Conservation (phyloP, 64 coral and sea anemone species). For the Pachyseris speciosa region DNA sequence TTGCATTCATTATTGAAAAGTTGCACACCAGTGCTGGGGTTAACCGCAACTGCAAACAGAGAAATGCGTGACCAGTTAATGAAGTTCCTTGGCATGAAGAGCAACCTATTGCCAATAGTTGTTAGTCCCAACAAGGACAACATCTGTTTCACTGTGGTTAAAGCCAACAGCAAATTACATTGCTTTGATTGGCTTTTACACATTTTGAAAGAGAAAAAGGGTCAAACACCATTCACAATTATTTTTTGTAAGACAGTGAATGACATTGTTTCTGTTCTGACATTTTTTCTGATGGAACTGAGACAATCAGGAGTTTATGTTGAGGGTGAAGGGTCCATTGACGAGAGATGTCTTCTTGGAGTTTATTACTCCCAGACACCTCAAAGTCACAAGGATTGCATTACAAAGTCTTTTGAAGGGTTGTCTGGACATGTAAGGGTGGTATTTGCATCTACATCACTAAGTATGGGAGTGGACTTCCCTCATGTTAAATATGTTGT, state of each 20-base stretch:
- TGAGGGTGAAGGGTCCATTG: not conserved
- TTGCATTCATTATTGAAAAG: conserved; percentile 20
- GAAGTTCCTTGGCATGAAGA: conserved; percentile 3
- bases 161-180: not conserved
- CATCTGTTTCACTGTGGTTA: conserved; percentile 17
- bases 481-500: not conserved
- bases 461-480: not conserved
- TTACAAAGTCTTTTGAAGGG: not conserved
- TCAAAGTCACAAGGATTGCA: not conserved
- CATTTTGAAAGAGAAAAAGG: not conserved
- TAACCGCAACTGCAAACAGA: conserved; percentile 50
- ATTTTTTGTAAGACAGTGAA: conserved; percentile 12
- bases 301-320: not conserved
- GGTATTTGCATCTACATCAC: not conserved
- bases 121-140: conserved; percentile 42
- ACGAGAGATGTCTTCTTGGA: not conserved
- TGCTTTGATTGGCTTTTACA: conserved; percentile 47
- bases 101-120: not conserved
- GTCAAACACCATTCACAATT: not conserved
- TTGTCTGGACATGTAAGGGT: not conserved
- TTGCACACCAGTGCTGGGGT: not conserved
- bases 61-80: conserved; percentile 22
- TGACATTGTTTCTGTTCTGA: conserved; percentile 18
- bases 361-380: conserved; percentile 26
- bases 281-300: conserved; percentile 22